Percentiles rank a stretch among this genome's conserved stretches.
Conservation (phyloP, 2,888 invertebrate genomes). For the Drosophila neonasuta region DNA sequence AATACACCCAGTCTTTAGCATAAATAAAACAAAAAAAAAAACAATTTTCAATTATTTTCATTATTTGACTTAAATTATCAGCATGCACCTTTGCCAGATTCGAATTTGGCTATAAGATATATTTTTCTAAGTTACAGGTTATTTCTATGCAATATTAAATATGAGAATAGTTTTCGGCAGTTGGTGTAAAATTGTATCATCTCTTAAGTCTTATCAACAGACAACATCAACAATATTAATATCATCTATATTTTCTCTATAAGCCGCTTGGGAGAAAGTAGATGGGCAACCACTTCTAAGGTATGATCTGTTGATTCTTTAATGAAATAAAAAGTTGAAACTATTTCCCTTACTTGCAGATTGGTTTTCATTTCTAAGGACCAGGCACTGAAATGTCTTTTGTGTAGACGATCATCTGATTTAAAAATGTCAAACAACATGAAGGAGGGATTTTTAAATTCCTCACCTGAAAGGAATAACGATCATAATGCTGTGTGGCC, state of each 20-base stretch:
- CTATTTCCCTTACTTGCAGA: constrained; percentile 31
- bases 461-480: constrained; percentile 2
- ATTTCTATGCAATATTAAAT: not conserved
- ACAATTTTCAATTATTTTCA: not conserved
- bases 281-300: constrained; percentile 40
- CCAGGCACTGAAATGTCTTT: constrained; percentile 51
- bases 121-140: not conserved
- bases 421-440: constrained; percentile 39
- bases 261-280: constrained; percentile 48
- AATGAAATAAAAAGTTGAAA: not conserved
- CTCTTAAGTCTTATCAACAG: not conserved
- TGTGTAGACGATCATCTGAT: constrained; percentile 50
- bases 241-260: constrained; percentile 3
- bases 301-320: constrained; percentile 18
- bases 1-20: not conserved
- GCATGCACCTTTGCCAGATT: not conserved
- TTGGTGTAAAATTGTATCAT: constrained; percentile 3
- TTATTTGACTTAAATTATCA: too few species aligned
- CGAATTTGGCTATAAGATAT: not conserved
- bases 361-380: constrained; percentile 47
- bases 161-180: constrained; percentile 3
- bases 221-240: not conserved
- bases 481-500: constrained; percentile 34
- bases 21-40: not conserved
- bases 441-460: constrained; percentile 21